Base-by-base conservation (phyloP, 2,797 vertebrate species). In the Thripadectes ignobilis region DNA sequence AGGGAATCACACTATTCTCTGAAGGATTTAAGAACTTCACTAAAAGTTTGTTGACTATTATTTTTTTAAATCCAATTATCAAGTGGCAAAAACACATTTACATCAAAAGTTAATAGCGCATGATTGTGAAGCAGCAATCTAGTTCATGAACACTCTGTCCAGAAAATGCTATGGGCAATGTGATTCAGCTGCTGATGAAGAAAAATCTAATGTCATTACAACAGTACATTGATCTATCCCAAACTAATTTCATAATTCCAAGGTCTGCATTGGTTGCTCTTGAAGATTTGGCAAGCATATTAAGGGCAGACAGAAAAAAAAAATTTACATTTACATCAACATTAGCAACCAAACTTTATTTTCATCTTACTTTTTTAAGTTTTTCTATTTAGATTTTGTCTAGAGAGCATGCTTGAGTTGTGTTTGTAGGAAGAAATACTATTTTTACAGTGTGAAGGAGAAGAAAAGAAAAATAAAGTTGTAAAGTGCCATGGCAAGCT, bases 381-480 rank as follows among this genome's bases (percentile, higher is more conserved):
- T n/a, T 84, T 93, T 78, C 83, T 65, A 66, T 93, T 83, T 75
- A 45, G 58, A 55, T 91, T 83, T 89, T 20, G 39, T 57, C 62
- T 84, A n/a, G 43, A 88, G 51, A 88, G 46, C 2, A 5, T 38
- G 18, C 49, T 68, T 66, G 30, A 85, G 13, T 38, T 89, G 34
- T 6, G 2, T 49, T 92, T 86, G 30, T 52, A 78, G 62, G 46
- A 69, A 84, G 51, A 71, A 52, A 76, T 57, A 75, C 55, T 78
- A 41, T 88, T 90, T 81, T 83, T 84, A 36, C 43, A 39, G 66
- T 49, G 48, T 24, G 29, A 84, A 84, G 67, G 38, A 74, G 73
- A 88, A 92, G 69, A 92, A 88, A 92, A 89, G 74, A 79, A 93
- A 96, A 94, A 96, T 87, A 93, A 96, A 93, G 82, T 79, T 81